Conservation (phyloP, 2,888 invertebrate species). For the Osmoderma eremita region DNA sequence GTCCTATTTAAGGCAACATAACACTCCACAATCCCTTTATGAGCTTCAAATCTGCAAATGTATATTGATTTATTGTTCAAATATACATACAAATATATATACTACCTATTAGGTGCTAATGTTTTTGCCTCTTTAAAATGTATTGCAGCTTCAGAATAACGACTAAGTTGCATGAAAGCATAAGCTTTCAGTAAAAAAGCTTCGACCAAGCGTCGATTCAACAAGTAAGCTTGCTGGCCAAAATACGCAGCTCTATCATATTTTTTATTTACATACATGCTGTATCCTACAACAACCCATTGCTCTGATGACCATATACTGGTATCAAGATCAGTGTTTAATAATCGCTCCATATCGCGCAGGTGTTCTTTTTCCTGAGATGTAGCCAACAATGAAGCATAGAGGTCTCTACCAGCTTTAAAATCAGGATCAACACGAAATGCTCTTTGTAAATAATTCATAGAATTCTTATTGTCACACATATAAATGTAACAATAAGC, state of each 20-base stretch:
- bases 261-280: constrained; percentile 72
- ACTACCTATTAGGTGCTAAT: constrained; percentile 65
- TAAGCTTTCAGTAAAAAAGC: constrained; percentile 79
- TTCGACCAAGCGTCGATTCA: constrained; percentile 76
- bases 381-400: constrained; percentile 49
- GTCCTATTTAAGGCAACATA: constrained; percentile 75
- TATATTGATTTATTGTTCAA: neutral
- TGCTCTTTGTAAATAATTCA: constrained; percentile 66
- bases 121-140: constrained; percentile 76
- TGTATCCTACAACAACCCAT: constrained; percentile 82
- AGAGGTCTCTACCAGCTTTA: constrained; percentile 55
- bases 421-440: constrained; percentile 56
- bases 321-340: constrained; percentile 56
- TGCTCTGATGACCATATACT: constrained; percentile 67
- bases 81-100: constrained; percentile 6
- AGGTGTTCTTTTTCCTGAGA: constrained; percentile 55
- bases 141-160: constrained; percentile 72
- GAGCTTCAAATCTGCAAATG: constrained; percentile 74
- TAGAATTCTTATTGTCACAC: constrained; percentile 75
- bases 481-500: constrained; percentile 79
- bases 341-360: constrained; percentile 56
- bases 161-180: constrained; percentile 73
- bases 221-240: constrained; percentile 75
- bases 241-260: constrained; percentile 77
- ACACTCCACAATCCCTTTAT: constrained; percentile 81